phyloP scores from a whole-genome alignment of 2,888 invertebrate species.

The Diaperis boleti region DNA sequence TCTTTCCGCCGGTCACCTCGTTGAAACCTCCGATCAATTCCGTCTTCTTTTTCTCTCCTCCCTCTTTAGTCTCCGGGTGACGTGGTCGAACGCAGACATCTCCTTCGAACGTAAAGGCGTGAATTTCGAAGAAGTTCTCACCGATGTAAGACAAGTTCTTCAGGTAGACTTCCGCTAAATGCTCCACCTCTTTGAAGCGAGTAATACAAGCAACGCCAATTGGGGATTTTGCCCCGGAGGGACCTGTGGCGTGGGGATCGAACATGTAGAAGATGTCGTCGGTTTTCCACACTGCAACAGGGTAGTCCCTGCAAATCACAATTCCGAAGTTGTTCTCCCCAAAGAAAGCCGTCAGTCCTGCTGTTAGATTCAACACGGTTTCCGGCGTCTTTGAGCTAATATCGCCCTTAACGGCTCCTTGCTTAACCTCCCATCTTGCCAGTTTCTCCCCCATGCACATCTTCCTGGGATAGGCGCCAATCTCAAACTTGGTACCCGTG shows the following conservation, averaged over 20 bases:
- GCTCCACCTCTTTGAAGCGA: constrained; percentile 57
- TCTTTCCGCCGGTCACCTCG: constrained; percentile 56
- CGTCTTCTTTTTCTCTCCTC: constrained; percentile 41
- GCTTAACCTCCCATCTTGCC: constrained; percentile 58
- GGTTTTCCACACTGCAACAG: constrained; percentile 66
- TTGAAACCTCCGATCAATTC: constrained; percentile 50
- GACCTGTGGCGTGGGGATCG: constrained; percentile 66
- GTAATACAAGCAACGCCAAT: constrained; percentile 64
- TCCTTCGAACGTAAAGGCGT: constrained; percentile 51
- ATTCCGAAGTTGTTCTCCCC: constrained; percentile 60
- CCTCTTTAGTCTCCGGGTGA: no score
- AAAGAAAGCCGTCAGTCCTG: constrained; percentile 63
- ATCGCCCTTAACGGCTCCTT: constrained; percentile 61
- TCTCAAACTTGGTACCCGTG: constrained; percentile 51
- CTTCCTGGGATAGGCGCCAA: constrained; percentile 56
- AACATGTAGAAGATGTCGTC: constrained; percentile 65
- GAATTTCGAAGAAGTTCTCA: constrained; percentile 58
- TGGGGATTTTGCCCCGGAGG: constrained; percentile 58
- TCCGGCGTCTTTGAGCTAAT: constrained; percentile 58
- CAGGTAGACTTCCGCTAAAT: constrained; percentile 57
- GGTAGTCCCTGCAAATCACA: constrained; percentile 59
- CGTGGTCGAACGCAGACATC: constrained; percentile 55
- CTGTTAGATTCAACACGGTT: constrained; percentile 58
- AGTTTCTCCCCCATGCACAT: constrained; percentile 63
- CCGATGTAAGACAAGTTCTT: constrained; percentile 58